Base-by-base conservation (phyloP, 2,888 invertebrate species). In the Lepidocyrtinus sp. region DNA sequence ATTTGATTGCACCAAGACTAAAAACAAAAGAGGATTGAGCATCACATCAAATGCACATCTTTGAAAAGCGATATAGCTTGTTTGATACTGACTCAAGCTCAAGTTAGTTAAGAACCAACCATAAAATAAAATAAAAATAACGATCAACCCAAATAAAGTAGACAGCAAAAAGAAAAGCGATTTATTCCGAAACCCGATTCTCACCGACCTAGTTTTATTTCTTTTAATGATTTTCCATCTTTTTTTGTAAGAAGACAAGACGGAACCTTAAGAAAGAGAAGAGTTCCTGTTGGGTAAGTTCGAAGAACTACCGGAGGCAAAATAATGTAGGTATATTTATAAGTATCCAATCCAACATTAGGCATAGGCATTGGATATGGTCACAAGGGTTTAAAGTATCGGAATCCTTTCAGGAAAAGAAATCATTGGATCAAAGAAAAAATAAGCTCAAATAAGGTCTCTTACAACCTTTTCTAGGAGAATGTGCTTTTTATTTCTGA, bases 131-230 rank as follows among this genome's bases (percentile, higher is more conserved):
- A 68, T 68, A 69, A 69, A 36, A 75, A 69, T 75, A 75, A 75
- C 75, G 75, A 75, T 75, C 75, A 59, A 69, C 50, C 67, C 26
- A 24, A 19, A 15, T 61, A 7, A 36, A 36, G 15, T 36, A 61
- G 75, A 71, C 27, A 24, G 24, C 26, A 63, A 61, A 61, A 68
- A 69, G 45, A 26, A 27, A 15, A 63, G 69, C 75, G 75, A 75
- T 75, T 75, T 75, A 75, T 75, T 75, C 75, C 75, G 75, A 75
- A 75, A 19, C 24, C 75, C 75, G 75, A 75, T 75, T 69, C 62
- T 26, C 63, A 75, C 75, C 75, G 75, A 75, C 75, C 75, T 63
- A 75, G 69, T 75, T 75, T 75, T 71, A 59, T 71, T 69, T 69
- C 26, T 75, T 75, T 69, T 75, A 75, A 75, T 75, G 75, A 75